Percentiles rank a stretch among this genome's conserved stretches.
Evolutionary conservation across 2,113 vertebrate species (phyloP).

Genomic region (Lophotis ruficrista): DNA sequence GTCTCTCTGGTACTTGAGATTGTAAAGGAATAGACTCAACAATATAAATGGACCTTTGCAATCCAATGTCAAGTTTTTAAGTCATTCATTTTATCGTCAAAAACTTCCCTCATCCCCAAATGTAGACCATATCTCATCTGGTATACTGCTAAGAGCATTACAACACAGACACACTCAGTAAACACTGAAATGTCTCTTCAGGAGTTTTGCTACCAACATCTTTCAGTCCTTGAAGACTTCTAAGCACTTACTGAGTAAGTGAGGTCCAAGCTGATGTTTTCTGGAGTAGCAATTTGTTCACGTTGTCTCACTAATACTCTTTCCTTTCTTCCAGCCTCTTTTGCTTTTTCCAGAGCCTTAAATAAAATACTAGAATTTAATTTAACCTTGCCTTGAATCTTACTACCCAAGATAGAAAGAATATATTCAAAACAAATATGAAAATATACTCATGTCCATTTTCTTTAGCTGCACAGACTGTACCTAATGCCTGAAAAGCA

Average conservation of each 20-base stretch:
- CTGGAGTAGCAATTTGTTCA: conserved; percentile 83
- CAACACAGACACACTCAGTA: neutral
- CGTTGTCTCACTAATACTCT: conserved; percentile 87
- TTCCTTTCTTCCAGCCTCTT: conserved; percentile 95
- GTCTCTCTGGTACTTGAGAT: neutral
- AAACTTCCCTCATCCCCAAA: neutral
- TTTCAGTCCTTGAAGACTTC: neutral
- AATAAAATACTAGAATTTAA: conserved; percentile 26
- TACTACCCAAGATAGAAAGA: neutral
- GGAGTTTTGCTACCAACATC: neutral
- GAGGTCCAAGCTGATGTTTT: conserved; percentile 91
- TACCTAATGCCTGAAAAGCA: neutral
- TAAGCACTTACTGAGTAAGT: conserved; percentile 89
- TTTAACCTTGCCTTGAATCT: neutral
- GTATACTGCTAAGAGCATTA: neutral
- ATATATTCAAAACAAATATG: neutral
- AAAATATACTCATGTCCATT: neutral
- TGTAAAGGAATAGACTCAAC: accelerated
- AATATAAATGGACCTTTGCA: neutral
- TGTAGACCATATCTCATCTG: neutral
- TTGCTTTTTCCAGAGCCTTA: conserved; percentile 94
- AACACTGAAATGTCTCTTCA: neutral
- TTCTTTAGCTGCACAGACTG: neutral
- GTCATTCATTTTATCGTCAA: neutral
- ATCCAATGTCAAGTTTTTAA: neutral